phyloP scores from a whole-genome alignment of 2,888 invertebrate species.

The Agriotes lineatus region DNA sequence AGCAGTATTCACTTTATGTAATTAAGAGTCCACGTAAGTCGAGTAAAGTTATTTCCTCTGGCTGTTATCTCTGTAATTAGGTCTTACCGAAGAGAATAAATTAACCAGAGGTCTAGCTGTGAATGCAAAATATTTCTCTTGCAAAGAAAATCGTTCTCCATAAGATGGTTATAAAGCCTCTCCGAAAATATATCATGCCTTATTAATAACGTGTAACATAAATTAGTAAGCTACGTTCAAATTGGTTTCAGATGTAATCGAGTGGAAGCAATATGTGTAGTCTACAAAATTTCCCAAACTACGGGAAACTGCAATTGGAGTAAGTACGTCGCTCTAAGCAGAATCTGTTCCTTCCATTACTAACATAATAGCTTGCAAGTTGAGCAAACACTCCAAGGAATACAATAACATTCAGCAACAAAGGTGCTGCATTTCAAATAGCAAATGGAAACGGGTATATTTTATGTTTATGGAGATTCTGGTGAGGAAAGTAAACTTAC shows the following conservation, averaged over 20 bases:
- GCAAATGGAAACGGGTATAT: slow-evolving; percentile 4
- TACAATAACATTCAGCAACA: slow-evolving; percentile 14
- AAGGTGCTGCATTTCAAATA: slow-evolving; percentile 6
- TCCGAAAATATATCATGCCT: too few relatives aligned
- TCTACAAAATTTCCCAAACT: not conserved
- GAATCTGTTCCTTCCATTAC: slow-evolving; percentile 13
- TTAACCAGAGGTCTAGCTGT: slow-evolving; percentile 8
- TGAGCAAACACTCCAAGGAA: slow-evolving; percentile 6
- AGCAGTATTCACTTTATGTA: slow-evolving; percentile 14
- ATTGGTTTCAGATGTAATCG: too few relatives aligned
- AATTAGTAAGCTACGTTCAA: too few relatives aligned
- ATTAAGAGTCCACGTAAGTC: slow-evolving; percentile 18
- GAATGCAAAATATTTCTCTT: slow-evolving; percentile 14
- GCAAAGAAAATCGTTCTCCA: too few relatives aligned
- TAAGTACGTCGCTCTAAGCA: not conserved
- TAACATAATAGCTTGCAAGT: slow-evolving; percentile 4
- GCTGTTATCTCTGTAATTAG: slow-evolving; percentile 22
- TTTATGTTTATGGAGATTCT: slow-evolving; percentile 12
- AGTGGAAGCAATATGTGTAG: not conserved
- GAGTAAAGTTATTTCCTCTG: slow-evolving; percentile 15
- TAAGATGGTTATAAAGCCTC: too few relatives aligned
- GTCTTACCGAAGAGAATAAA: slow-evolving; percentile 22
- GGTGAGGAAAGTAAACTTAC: slow-evolving; percentile 5
- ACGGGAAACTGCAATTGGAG: not conserved
- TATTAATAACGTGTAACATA: too few relatives aligned